A percentile compares a stretch with the other conserved stretches of the same genome.
Evolutionary conservation across 2,113 vertebrate genomes (phyloP).

Genomic region (Chiloscyllium plagiosum): DNA sequence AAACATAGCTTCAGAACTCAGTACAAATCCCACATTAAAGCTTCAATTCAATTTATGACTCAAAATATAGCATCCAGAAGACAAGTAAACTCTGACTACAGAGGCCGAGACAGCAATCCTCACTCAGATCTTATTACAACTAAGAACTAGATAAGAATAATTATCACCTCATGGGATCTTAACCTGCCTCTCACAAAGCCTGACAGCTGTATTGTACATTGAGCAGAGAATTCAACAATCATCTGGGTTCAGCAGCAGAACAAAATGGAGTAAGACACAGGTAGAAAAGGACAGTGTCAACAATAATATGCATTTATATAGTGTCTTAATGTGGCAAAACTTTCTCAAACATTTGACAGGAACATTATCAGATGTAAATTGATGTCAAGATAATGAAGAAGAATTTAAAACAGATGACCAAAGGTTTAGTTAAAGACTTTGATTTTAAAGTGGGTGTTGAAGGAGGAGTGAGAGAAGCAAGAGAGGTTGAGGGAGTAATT

Average conservation of each 20-base stretch:
- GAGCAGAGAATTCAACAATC: conserved; percentile 57
- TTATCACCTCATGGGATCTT: conserved; percentile 79
- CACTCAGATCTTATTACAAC: conserved; percentile 81
- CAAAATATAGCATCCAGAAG: conserved; percentile 61
- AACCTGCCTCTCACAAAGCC: conserved; percentile 74
- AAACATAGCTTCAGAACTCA: neutral
- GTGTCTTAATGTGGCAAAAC: neutral
- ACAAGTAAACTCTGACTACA: conserved; percentile 63
- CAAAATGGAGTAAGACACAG: neutral
- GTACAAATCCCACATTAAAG: conserved; percentile 43
- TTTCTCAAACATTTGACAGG: neutral
- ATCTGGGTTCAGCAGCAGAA: conserved; percentile 45
- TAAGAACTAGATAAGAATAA: conserved; percentile 86
- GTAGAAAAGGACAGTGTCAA: neutral
- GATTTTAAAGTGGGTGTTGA: neutral
- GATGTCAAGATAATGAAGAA: neutral
- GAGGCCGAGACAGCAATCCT: conserved; percentile 57
- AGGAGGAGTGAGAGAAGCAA: neutral
- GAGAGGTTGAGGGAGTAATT: neutral
- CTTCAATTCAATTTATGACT: conserved; percentile 9
- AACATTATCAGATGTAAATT: neutral
- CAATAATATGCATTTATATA: neutral
- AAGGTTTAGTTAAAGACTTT: neutral
- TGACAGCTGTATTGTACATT: conserved; percentile 68
- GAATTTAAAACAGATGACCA: neutral